These are phyloP conservation scores for Clangula hyemalis DNA, from an alignment of 2,797 vertebrate genomes.

Conservation along the genomic window DNA sequence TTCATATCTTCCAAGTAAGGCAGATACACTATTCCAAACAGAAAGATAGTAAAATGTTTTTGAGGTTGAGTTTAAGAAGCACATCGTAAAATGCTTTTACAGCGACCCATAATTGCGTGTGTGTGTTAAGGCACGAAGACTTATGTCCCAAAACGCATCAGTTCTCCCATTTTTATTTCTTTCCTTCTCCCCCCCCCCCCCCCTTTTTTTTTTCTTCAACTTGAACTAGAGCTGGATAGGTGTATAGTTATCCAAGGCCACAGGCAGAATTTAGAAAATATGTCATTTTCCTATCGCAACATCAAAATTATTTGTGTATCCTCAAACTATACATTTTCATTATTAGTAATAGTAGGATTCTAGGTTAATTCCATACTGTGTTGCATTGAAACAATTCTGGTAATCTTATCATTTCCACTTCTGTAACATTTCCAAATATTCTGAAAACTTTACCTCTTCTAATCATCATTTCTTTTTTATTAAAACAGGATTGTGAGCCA, in stretches of 20 bases:
- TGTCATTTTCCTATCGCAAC: accelerated
- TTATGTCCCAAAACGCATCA: neutral
- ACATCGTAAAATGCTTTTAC: neutral
- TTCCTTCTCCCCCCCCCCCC: no score
- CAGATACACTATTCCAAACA: neutral
- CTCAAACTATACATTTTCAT: neutral
- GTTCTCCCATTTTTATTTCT: neutral
- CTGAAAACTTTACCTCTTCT: neutral
- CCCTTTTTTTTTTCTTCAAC: neutral
- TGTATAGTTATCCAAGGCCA: neutral
- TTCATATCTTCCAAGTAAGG: neutral
- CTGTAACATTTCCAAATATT: accelerated
- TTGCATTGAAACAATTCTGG: neutral
- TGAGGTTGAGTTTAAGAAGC: neutral
- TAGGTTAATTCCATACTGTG: neutral
- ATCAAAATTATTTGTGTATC: neutral
- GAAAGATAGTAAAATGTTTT: neutral
- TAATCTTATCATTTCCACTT: neutral
- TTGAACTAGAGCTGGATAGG: neutral
- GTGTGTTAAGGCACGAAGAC: neutral
- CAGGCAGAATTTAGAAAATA: neutral
- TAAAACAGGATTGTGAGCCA: neutral
- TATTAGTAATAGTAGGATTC: neutral
- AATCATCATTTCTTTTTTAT: neutral
- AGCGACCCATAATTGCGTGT: neutral